A percentile compares a stretch with the other conserved stretches of the same genome.
Evolutionary conservation across 2,888 invertebrate species (phyloP).

Genomic region (Acleris cristana): DNA sequence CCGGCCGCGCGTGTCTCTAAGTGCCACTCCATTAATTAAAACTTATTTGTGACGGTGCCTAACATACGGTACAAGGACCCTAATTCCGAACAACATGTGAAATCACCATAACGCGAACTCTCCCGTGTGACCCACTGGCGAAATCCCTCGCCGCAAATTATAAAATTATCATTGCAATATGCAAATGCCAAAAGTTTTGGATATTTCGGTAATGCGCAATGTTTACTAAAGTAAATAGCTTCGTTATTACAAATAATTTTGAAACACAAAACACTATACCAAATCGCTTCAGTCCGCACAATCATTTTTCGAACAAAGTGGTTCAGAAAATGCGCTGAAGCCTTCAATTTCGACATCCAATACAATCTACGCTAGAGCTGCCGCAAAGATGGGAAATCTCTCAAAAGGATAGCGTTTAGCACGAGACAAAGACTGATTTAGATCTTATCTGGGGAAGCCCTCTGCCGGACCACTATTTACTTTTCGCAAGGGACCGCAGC

Average conservation of each 20-base stretch:
- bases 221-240: background rate
- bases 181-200: background rate
- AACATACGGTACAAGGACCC: slow-evolving; percentile 60
- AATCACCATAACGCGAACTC: slow-evolving; percentile 32
- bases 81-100: slow-evolving; percentile 59
- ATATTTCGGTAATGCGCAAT: background rate
- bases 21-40: slow-evolving; percentile 83
- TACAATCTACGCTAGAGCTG: slow-evolving; percentile 66
- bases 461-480: slow-evolving; percentile 76
- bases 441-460: slow-evolving; percentile 69
- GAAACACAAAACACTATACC: slow-evolving; percentile 22
- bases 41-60: slow-evolving; percentile 75
- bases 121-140: slow-evolving; percentile 16
- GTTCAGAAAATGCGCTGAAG: slow-evolving; percentile 55
- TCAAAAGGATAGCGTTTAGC: slow-evolving; percentile 80
- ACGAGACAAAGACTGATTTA: slow-evolving; percentile 80
- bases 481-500: slow-evolving; percentile 70
- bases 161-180: slow-evolving; percentile 14
- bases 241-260: background rate
- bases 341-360: slow-evolving; percentile 68
- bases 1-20: slow-evolving; percentile 73
- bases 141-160: slow-evolving; percentile 32
- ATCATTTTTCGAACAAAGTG: slow-evolving; percentile 37
- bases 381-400: slow-evolving; percentile 77
- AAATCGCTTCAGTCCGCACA: slow-evolving; percentile 28